These are phyloP conservation scores for Lynx canadensis DNA, from an alignment of 2,113 vertebrate genomes.

Conservation along the genomic window DNA sequence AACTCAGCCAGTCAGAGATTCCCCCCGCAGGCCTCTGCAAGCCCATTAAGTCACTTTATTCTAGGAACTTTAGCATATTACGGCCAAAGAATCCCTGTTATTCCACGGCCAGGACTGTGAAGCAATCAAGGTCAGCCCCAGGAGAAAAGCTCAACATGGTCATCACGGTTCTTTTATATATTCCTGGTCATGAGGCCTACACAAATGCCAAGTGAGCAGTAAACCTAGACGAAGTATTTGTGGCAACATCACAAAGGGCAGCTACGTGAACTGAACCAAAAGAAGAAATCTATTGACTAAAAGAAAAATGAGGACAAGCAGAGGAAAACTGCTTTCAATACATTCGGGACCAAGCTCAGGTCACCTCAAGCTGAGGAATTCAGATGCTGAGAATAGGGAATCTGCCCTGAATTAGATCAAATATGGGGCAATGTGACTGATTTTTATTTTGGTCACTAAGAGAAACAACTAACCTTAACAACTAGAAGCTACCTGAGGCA, in stretches of 20 bases:
- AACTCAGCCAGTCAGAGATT: neutral
- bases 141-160: neutral
- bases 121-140: slow-evolving; percentile 34
- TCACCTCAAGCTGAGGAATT: neutral
- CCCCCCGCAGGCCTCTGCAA: neutral
- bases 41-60: neutral
- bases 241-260: neutral
- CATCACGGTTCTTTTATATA: neutral
- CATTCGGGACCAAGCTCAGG: neutral
- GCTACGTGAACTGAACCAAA: neutral
- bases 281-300: neutral
- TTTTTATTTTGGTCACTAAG: slow-evolving; percentile 1
- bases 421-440: neutral
- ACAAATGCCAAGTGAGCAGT: slow-evolving; percentile 23
- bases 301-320: neutral
- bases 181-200: slow-evolving; percentile 35
- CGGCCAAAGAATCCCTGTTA: neutral
- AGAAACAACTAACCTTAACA: slow-evolving; percentile 33
- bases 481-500: neutral
- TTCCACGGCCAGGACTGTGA: neutral
- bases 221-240: slow-evolving; percentile 23
- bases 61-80: neutral
- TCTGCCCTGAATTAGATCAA: neutral
- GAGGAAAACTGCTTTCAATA: neutral
- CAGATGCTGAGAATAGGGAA: neutral